Base-by-base conservation (phyloP, 2,113 vertebrate species). In the Pantherophis guttatus region DNA sequence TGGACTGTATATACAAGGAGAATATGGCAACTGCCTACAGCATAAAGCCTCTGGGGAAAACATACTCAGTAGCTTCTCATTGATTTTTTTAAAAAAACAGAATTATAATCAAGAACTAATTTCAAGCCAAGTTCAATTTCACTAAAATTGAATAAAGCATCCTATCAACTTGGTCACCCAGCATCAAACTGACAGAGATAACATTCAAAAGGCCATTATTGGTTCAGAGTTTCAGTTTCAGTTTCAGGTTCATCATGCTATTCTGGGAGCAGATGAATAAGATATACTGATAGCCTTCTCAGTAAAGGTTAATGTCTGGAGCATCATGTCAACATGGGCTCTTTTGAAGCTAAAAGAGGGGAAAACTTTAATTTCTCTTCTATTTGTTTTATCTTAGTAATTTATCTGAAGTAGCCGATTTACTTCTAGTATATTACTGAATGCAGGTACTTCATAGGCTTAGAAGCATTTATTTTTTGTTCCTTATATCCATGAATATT, bases 101-200 rank as follows among this genome's bases (percentile, higher is more conserved):
- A 95, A 95, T 95, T 96, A 93, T 96, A 94, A 96, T 97, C 88
- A 97, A 97, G 90, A 94, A 86, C 58, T 95, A 92, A 95, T 96
- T 95, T 94, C 95, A 96, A 97, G 90, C 91, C 17, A 57, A 96
- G 93, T 91, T 97, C 95, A 95, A 62, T 97, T 97, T 97, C 88
- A 92, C 58, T 92, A 94, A 62, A 53, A 94, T 53, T 88, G 93
- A 95, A 94, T 96, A 96, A 95, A 92, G 9, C 85, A 33, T 96
- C 96, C 57, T 95, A 62, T 96, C 97, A 92, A 75, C 92, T 96
- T 92, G 95, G n/a, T 95, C 94, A 92, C 54, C 92, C 85, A 65
- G 90, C 89, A 96, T 9, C 53, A 94, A 95, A 94, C 90, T 94
- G 6, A 94, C 92, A 93, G 26, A 94, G 59, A 92, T 24, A 95